phyloP scores from a whole-genome alignment of 2,888 invertebrate species.

The Phragmatobia fuliginosa region DNA sequence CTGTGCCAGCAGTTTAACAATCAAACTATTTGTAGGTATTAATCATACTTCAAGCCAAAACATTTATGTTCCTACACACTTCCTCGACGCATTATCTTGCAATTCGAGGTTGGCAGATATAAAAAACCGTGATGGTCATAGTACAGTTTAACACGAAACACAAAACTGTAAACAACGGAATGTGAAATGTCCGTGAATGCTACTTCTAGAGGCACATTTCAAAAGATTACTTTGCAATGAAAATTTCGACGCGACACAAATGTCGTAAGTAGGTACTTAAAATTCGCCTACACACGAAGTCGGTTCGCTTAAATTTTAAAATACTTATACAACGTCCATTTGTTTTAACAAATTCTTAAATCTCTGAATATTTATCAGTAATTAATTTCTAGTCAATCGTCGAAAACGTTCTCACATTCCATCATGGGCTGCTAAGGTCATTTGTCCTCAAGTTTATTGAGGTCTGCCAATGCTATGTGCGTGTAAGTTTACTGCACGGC shows the following conservation, averaged over 20 bases:
- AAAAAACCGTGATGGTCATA: conserved; percentile 13
- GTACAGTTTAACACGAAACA: conserved; percentile 6
- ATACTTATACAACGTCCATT: conserved; percentile 33
- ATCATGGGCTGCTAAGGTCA: conserved; percentile 18
- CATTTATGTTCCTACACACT: conserved; percentile 13
- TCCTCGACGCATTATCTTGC: conserved; percentile 26
- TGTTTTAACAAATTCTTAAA: conserved; percentile 33
- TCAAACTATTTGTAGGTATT: neutral
- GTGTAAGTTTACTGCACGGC: conserved; percentile 23
- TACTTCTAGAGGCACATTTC: conserved; percentile 15
- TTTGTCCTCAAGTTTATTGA: conserved; percentile 27
- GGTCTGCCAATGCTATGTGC: conserved; percentile 52
- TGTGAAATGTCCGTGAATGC: conserved; percentile 9
- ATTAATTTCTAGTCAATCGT: conserved; percentile 47
- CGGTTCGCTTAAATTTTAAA: conserved; percentile 28
- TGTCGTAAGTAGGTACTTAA: conserved; percentile 24
- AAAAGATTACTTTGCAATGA: conserved; percentile 19
- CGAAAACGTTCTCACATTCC: conserved; percentile 49
- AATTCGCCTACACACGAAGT: conserved; percentile 25
- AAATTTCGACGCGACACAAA: conserved; percentile 19
- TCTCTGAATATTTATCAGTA: conserved; percentile 49
- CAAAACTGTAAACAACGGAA: conserved; percentile 5
- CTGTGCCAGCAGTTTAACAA: neutral
- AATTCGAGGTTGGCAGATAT: conserved; percentile 26
- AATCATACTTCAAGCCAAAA: conserved; percentile 13